Evolutionary conservation across 53 echinoderm and acorn worm species (phyloP).

Genomic region (Actinopyga echinites): DNA sequence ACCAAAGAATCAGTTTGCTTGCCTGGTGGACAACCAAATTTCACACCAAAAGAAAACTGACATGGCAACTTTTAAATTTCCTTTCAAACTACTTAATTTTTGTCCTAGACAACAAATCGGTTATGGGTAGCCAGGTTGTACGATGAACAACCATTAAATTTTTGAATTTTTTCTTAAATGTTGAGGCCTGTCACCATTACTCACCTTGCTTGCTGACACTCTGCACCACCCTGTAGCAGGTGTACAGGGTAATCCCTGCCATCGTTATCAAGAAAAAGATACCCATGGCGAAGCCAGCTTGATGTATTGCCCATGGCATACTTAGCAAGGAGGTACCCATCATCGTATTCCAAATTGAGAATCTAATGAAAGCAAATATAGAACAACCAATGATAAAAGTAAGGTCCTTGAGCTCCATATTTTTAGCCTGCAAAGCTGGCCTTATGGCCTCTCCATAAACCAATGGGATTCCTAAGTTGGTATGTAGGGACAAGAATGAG

Average conservation of each 20-base stretch:
- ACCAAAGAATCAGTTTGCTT: too few relatives aligned
- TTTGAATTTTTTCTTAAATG: too few relatives aligned
- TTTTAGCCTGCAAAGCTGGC: too few relatives aligned
- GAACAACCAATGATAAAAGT: not conserved
- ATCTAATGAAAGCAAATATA: slow-evolving; percentile 54
- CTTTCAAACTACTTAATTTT: too few relatives aligned
- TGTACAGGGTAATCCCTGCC: slow-evolving; percentile 91
- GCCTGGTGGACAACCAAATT: too few relatives aligned
- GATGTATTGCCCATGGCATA: slow-evolving; percentile 98
- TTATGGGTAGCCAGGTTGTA: too few relatives aligned
- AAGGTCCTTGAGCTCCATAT: too few relatives aligned
- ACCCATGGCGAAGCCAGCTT: slow-evolving; percentile 89
- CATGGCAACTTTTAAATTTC: too few relatives aligned
- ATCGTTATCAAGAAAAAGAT: slow-evolving; percentile 73
- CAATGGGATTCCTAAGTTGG: not conserved
- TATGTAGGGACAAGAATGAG: not conserved
- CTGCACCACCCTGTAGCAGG: slow-evolving; percentile 90
- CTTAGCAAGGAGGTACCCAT: slow-evolving; percentile 97
- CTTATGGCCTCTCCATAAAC: not conserved
- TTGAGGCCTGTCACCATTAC: not conserved
- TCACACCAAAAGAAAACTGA: too few relatives aligned
- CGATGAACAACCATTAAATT: too few relatives aligned
- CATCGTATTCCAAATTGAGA: slow-evolving; percentile 99
- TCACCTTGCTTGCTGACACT: slow-evolving; percentile 45
- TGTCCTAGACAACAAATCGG: too few relatives aligned